Evolutionary conservation across 2,888 invertebrate species (phyloP).

Genomic region (Pseudolycoriella hygida): DNA sequence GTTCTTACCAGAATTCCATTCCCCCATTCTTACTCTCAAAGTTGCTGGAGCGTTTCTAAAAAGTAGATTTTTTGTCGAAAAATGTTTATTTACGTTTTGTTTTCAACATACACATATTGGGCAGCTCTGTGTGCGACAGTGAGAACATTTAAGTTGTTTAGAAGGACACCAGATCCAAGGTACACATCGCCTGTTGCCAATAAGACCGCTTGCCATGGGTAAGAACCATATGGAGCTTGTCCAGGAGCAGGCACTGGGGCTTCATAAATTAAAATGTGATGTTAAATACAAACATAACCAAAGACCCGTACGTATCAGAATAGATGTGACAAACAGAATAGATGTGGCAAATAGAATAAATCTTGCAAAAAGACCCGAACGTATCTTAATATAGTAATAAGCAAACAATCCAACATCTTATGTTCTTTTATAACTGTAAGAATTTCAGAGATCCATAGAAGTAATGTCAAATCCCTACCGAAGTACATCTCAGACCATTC

Average conservation of each 20-base stretch:
- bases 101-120: slow-evolving; percentile 35
- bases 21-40: slow-evolving; percentile 53
- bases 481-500: no score
- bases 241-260: slow-evolving; percentile 27
- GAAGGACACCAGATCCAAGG: slow-evolving; percentile 53
- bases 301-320: no score
- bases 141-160: slow-evolving; percentile 46
- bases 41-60: slow-evolving; percentile 10
- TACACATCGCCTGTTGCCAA: slow-evolving; percentile 42
- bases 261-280: no score
- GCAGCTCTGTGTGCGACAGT: slow-evolving; percentile 57
- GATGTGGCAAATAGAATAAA: no score
- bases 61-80: neutral
- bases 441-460: no score
- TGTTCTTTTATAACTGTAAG: no score
- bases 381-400: no score
- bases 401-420: no score
- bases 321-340: no score
- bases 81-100: neutral
- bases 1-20: slow-evolving; percentile 54
- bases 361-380: no score
- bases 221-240: slow-evolving; percentile 46
- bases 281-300: no score
- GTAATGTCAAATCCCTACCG: no score
- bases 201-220: slow-evolving; percentile 54